These are phyloP conservation scores for Mastigias papua DNA, from an alignment of 30 jellyfish, hydroid and myxozoan species.

Conservation along the genomic window DNA sequence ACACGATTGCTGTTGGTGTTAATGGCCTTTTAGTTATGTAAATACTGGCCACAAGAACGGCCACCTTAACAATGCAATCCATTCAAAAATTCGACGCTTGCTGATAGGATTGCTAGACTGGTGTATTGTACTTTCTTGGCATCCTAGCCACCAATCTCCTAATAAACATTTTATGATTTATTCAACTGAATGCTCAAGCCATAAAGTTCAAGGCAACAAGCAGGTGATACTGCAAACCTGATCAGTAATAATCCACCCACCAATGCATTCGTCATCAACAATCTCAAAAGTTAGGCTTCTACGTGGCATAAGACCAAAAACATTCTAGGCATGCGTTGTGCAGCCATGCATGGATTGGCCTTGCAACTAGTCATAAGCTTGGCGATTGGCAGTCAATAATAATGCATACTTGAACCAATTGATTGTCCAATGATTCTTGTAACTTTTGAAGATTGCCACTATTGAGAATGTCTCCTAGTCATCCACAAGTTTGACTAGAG, in stretches of 20 bases:
- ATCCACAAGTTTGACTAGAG: too few relatives aligned
- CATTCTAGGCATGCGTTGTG: too few relatives aligned
- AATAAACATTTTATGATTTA: background rate
- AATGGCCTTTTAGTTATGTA: conserved; percentile 44
- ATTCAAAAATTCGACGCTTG: conserved; percentile 9
- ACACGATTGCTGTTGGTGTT: conserved; percentile 11
- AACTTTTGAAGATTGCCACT: too few relatives aligned
- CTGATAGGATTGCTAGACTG: conserved; percentile 1
- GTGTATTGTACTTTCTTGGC: background rate
- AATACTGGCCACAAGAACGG: conserved; percentile 14
- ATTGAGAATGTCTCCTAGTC: too few relatives aligned
- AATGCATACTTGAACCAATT: too few relatives aligned
- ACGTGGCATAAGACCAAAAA: background rate
- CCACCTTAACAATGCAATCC: conserved; percentile 4
- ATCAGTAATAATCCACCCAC: background rate
- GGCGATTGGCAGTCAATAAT: too few relatives aligned
- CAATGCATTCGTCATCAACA: background rate
- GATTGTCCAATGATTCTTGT: too few relatives aligned
- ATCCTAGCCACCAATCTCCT: background rate
- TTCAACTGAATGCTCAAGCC: background rate
- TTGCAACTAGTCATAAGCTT: too few relatives aligned
- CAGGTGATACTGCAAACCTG: background rate
- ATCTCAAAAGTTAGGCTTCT: background rate
- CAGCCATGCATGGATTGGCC: too few relatives aligned
- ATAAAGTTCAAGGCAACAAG: background rate